Percentiles rank a stretch among this genome's conserved stretches.
Evolutionary conservation across 2,797 vertebrate genomes (phyloP).

Genomic region (Urophycis tenuis): DNA sequence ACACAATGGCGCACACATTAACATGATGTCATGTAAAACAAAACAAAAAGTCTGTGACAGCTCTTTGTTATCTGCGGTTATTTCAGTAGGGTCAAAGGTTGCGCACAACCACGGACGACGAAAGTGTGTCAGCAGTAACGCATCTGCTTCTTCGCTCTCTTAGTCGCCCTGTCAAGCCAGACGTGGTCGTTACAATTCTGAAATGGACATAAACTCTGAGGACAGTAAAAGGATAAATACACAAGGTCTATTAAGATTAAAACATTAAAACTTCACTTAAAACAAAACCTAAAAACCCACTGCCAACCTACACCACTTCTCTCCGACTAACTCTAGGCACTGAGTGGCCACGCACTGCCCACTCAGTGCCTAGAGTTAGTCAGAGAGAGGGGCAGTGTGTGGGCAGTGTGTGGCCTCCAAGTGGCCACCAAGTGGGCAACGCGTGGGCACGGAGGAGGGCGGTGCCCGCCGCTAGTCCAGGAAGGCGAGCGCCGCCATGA

Average conservation of each 20-base stretch:
- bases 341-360: no score
- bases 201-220: neutral
- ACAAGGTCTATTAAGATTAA: neutral
- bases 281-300: neutral
- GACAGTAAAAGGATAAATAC: neutral
- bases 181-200: neutral
- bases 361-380: no score
- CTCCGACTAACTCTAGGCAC: neutral
- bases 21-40: neutral
- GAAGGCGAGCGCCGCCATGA: conserved; percentile 79
- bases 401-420: no score
- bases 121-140: neutral
- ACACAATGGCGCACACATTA: neutral
- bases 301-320: neutral
- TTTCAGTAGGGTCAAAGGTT: neutral
- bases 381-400: no score
- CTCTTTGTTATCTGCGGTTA: conserved; percentile 1
- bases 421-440: no score
- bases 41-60: neutral
- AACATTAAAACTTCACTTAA: neutral
- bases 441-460: neutral
- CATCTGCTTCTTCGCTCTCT: neutral
- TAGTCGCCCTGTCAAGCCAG: neutral
- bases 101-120: neutral
- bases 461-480: conserved; percentile 58